Evolutionary conservation across 2,113 vertebrate species (phyloP).

Genomic region (Piaya cayana): DNA sequence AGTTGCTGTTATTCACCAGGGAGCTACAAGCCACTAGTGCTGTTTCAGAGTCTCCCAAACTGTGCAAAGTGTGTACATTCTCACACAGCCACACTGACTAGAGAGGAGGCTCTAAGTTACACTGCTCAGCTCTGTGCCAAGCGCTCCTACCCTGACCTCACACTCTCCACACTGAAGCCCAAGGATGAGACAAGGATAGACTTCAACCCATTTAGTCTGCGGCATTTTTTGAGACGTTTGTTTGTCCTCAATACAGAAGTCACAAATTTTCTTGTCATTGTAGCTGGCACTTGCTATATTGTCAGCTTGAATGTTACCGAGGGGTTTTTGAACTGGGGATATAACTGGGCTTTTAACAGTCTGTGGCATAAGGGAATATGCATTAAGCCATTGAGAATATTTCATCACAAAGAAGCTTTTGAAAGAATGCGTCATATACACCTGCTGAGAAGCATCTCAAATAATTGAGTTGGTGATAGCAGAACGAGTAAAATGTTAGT

Average conservation of each 20-base stretch:
- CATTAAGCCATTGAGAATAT: slow-evolving; percentile 16
- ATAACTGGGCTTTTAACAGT: background rate
- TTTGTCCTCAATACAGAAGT: background rate
- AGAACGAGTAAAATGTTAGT: background rate
- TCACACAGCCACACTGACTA: background rate
- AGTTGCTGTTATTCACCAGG: background rate
- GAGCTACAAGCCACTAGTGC: background rate
- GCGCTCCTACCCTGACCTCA: background rate
- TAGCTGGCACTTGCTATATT: background rate
- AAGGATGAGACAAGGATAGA: background rate
- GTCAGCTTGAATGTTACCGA: background rate
- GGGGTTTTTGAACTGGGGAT: background rate
- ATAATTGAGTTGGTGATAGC: slow-evolving; percentile 26
- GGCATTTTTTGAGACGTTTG: background rate
- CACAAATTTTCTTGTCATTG: background rate
- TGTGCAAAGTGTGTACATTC: background rate
- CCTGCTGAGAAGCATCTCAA: slow-evolving; percentile 26
- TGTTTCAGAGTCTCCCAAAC: background rate
- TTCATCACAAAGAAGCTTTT: slow-evolving; percentile 41
- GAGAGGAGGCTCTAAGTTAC: background rate
- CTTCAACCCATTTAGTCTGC: background rate
- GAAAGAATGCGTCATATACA: background rate
- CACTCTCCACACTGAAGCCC: background rate
- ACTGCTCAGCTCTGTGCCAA: background rate
- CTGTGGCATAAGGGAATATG: background rate